Evolutionary conservation across 2,797 vertebrate species (phyloP), one percentile per base, ranked within the genome.

Genomic region (Tinamus major): DNA sequence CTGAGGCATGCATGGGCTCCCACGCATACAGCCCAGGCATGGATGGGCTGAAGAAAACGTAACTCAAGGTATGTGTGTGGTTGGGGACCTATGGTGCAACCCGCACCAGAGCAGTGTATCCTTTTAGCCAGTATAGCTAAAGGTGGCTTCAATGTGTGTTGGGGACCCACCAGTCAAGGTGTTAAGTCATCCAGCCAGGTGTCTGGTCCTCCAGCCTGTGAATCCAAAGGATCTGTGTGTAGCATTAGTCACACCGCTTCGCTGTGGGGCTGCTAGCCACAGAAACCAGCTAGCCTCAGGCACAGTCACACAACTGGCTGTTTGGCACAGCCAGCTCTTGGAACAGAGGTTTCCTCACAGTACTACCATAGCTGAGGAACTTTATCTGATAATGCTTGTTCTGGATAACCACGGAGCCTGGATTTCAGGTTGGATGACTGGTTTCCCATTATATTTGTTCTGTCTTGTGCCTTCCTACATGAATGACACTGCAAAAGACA

Each of bases 401-500:
- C 37, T 77, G 83, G 64, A 64, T 86, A 82, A 93, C 74, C 55
- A 59, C 37, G 39, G 65, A 75, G 88, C 49, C 62, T 37, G 18
- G 42, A 21, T 90, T 90, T 93, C 80, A 91, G 72, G 48, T 79
- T 77, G 56, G 44, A 88, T 75, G 61, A 70, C 21, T 79, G 77
- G 24, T 39, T 93, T 92, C 48, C 61, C 37, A 31, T 64, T 91
- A 35, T 81, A 76, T 94, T 88, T 92, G 64, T 88, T 88, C 85
- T 88, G 13, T 84, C 83, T 86, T 86, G 85, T 67, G 78, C 59
- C 90, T 95, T 95, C 61, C 75, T 93, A 93, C 51, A 91, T 67
- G 58, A 95, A 79, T 68, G 80, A 94, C 85, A 79, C n/a, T 65
- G 87, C 72, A 95, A 91, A 95, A 85, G 78, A 41, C 65, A 44